These are phyloP conservation scores for Taenaris catops DNA, from an alignment of 2,888 invertebrate genomes.

Conservation along the genomic window DNA sequence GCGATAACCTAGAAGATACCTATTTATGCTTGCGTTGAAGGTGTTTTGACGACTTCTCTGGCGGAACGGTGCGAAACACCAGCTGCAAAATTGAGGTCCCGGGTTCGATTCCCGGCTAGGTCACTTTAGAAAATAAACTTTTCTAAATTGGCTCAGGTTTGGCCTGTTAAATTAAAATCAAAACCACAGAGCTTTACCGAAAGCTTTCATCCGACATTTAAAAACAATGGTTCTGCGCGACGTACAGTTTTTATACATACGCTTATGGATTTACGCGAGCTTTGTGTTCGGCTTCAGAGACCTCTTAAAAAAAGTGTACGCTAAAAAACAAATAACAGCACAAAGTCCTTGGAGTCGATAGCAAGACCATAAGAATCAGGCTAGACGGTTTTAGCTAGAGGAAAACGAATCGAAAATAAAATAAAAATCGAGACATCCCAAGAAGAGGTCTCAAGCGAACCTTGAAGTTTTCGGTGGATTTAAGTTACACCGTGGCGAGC, in stretches of 20 bases:
- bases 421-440: slow-evolving; percentile 76
- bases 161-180: background rate
- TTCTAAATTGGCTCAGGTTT: no score
- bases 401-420: slow-evolving; percentile 73
- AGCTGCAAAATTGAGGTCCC: no score
- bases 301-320: slow-evolving; percentile 22
- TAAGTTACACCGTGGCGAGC: slow-evolving; percentile 40
- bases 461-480: slow-evolving; percentile 43
- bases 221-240: slow-evolving; percentile 11
- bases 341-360: slow-evolving; percentile 40
- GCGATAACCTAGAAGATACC: no score
- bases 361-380: slow-evolving; percentile 51
- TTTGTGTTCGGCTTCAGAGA: slow-evolving; percentile 26
- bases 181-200: background rate
- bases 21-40: no score
- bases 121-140: no score
- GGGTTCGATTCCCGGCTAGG: no score
- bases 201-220: no score
- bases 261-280: slow-evolving; percentile 10
- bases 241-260: slow-evolving; percentile 1
- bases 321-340: slow-evolving; percentile 33
- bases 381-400: slow-evolving; percentile 70
- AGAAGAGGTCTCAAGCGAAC: slow-evolving; percentile 67
- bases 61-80: no score
- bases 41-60: no score